Evolutionary conservation across 2,797 vertebrate species (phyloP).

Genomic region (Linurgus olivaceus): DNA sequence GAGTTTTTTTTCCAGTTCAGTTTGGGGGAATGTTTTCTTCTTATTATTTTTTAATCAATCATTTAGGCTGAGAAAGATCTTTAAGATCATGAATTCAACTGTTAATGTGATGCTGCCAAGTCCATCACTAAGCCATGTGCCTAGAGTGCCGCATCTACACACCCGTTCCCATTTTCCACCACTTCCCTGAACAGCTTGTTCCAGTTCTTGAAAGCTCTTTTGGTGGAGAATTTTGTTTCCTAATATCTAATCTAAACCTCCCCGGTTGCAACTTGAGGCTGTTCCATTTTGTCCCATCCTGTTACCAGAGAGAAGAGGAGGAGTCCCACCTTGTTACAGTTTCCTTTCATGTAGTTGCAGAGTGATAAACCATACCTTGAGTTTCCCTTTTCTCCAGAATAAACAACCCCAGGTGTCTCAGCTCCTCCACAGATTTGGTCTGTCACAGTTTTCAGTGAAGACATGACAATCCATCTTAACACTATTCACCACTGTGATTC

Average conservation of each 20-base stretch:
- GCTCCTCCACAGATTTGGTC: background rate
- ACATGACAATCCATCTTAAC: background rate
- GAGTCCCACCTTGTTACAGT: background rate
- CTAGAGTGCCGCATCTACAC: background rate
- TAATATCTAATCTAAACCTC: background rate
- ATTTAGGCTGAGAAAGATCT: background rate
- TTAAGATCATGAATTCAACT: background rate
- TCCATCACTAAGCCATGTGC: background rate
- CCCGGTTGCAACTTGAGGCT: background rate
- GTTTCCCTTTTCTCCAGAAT: background rate
- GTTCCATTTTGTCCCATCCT: background rate
- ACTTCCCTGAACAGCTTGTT: fast-evolving
- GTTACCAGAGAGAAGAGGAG: background rate
- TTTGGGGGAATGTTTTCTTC: background rate
- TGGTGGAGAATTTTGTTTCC: background rate
- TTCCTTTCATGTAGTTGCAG: background rate
- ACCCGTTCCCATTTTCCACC: background rate
- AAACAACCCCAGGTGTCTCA: background rate
- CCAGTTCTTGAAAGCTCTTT: background rate
- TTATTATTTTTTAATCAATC: background rate
- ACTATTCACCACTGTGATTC: background rate
- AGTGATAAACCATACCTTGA: background rate
- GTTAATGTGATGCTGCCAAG: background rate
- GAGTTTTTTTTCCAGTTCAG: background rate
- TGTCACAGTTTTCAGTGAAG: background rate